A percentile compares a stretch with the other conserved stretches of the same genome.
Conservation (phyloP, 2,888 invertebrate genomes). For the Tryphoninae sp. region DNA sequence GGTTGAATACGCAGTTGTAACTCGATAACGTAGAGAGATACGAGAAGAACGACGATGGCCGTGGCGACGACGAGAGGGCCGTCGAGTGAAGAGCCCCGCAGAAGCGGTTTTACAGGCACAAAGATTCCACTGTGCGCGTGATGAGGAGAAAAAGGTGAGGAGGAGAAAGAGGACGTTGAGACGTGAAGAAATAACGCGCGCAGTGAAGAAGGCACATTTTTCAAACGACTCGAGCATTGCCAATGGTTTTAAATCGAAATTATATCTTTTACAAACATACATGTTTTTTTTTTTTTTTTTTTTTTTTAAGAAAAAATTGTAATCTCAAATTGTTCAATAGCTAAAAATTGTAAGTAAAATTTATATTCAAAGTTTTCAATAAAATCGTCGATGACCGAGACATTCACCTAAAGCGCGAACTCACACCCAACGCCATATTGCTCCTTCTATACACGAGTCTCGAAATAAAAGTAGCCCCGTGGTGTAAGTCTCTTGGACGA, state of each 20-base stretch:
- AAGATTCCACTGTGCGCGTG: slow-evolving; percentile 59
- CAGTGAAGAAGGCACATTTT: slow-evolving; percentile 17
- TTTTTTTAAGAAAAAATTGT: not conserved
- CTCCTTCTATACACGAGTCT: slow-evolving; percentile 9
- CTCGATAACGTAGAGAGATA: slow-evolving; percentile 60
- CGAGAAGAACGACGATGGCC: slow-evolving; percentile 53
- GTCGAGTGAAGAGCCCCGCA: slow-evolving; percentile 59
- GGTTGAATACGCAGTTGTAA: slow-evolving; percentile 62
- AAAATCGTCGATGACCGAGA: not conserved
- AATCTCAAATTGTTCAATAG: not conserved
- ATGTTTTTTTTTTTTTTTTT: not conserved
- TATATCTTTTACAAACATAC: slow-evolving; percentile 2
- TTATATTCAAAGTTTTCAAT: not conserved
- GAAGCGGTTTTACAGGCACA: slow-evolving; percentile 57
- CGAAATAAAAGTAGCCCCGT: slow-evolving; percentile 20
- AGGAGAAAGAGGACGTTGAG: slow-evolving; percentile 26
- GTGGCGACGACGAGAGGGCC: slow-evolving; percentile 56
- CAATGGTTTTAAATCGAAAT: slow-evolving; percentile 17
- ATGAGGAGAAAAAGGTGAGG: slow-evolving; percentile 33
- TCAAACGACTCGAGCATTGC: slow-evolving; percentile 28
- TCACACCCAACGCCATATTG: not conserved
- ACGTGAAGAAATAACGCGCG: slow-evolving; percentile 37
- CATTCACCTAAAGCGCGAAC: not conserved
- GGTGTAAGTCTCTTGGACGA: slow-evolving; percentile 69
- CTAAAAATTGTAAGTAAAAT: not conserved